These are phyloP conservation scores for Anas platyrhynchos DNA, from an alignment of 2,113 vertebrate genomes.

Conservation along the genomic window DNA sequence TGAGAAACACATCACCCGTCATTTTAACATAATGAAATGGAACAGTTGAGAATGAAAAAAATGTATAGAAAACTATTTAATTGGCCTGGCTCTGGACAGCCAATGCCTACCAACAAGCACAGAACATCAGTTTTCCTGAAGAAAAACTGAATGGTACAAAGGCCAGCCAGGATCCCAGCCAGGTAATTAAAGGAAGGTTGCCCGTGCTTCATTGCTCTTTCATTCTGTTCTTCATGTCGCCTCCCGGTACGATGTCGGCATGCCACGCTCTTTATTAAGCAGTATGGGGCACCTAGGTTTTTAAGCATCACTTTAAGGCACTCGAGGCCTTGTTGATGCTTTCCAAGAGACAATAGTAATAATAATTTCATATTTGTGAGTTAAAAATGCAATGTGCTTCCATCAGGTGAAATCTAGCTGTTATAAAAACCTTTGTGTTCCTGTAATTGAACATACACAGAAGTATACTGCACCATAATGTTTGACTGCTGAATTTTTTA, in stretches of 20 bases:
- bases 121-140: conserved; percentile 3
- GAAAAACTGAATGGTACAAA: neutral
- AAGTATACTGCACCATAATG: neutral
- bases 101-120: neutral
- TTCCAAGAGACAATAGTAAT: neutral
- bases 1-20: conserved; percentile 58
- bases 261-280: neutral
- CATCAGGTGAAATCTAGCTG: conserved; percentile 16
- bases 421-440: neutral
- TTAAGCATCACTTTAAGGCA: neutral
- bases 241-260: rapidly evolving
- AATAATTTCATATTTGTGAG: neutral
- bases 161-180: neutral
- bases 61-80: conserved; percentile 8
- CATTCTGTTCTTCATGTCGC: neutral
- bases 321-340: neutral
- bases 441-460: conserved; percentile 1
- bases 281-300: neutral
- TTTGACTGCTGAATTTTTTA: neutral
- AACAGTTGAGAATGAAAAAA: neutral
- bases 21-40: conserved; percentile 10
- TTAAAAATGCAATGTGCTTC: neutral
- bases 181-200: neutral
- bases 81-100: conserved; percentile 19
- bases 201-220: neutral